Conservation (phyloP, 2,797 vertebrate genomes). For the Crocodylus rhombifer region DNA sequence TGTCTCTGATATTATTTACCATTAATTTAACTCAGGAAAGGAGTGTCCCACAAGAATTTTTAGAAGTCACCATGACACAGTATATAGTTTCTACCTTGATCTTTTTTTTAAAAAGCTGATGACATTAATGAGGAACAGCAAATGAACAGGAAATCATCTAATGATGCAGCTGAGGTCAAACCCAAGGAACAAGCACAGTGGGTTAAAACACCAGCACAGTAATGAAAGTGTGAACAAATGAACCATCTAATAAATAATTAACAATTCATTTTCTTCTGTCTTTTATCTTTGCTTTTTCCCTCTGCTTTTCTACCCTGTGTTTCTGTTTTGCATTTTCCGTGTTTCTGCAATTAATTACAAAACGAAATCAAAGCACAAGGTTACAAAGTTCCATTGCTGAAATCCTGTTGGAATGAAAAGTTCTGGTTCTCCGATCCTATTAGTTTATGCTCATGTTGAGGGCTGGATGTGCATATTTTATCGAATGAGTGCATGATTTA, state of each 20-base stretch:
- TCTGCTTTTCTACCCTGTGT: constrained; percentile 37
- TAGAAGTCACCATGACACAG: not conserved
- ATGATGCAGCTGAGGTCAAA: constrained; percentile 55
- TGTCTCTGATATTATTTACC: not conserved
- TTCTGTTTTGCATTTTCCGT: constrained; percentile 71
- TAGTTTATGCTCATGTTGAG: constrained; percentile 31
- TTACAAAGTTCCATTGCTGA: constrained; percentile 66
- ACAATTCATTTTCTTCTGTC: constrained; percentile 75
- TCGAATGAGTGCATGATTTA: constrained; percentile 15
- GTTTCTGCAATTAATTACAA: constrained; percentile 76
- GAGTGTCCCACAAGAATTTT: not conserved
- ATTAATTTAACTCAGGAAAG: not conserved
- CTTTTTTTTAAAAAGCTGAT: not conserved
- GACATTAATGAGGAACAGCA: constrained; percentile 74
- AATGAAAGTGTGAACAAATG: constrained; percentile 77
- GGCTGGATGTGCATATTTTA: constrained; percentile 73
- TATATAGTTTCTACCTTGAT: not conserved
- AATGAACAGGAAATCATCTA: constrained; percentile 56
- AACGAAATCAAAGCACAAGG: constrained; percentile 73
- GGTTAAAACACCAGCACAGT: constrained; percentile 70
- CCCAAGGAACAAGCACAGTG: constrained; percentile 52
- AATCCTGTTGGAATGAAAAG: constrained; percentile 67
- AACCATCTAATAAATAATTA: constrained; percentile 80
- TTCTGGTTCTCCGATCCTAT: constrained; percentile 52
- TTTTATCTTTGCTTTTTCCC: constrained; percentile 70